These are phyloP conservation scores for Macrotus californicus DNA, from an alignment of 2,113 vertebrate species.

Conservation along the genomic window DNA sequence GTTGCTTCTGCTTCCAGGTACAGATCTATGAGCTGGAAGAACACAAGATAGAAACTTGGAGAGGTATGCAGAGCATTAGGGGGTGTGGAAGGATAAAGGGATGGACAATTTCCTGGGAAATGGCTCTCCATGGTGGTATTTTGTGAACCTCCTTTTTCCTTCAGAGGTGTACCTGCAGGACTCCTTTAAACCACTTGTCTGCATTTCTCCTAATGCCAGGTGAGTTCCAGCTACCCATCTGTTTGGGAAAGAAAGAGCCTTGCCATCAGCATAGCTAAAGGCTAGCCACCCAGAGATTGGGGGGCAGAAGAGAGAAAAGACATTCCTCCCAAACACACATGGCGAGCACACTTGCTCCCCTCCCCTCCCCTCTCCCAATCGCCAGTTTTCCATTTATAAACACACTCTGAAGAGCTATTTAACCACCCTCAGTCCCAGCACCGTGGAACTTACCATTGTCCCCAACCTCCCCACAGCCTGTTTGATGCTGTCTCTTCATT, in stretches of 20 bases:
- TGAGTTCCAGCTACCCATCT: conserved; percentile 63
- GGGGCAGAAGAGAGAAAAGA: neutral
- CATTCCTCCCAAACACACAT: neutral
- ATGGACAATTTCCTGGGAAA: neutral
- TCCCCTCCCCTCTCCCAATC: neutral
- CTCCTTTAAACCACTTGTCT: conserved; percentile 96
- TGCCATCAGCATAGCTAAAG: neutral
- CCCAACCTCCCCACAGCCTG: conserved; percentile 80
- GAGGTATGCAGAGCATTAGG: conserved; percentile 83
- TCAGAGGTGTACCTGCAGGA: conserved; percentile 95
- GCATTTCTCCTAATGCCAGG: conserved; percentile 97
- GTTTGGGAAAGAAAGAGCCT: neutral
- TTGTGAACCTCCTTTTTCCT: neutral
- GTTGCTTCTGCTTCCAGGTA: conserved; percentile 81
- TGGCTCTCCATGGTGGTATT: neutral
- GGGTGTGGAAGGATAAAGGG: neutral
- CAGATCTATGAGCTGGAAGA: conserved; percentile 99
- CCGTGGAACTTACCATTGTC: neutral
- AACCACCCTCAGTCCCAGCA: neutral
- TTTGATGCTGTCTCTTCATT: conserved; percentile 97
- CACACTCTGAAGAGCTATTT: neutral
- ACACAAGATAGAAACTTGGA: conserved; percentile 99
- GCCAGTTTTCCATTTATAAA: neutral
- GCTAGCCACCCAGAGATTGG: neutral
- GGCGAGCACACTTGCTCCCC: neutral